Evolutionary conservation across 2,888 invertebrate genomes (phyloP).

Genomic region (Pandemis corylana): DNA sequence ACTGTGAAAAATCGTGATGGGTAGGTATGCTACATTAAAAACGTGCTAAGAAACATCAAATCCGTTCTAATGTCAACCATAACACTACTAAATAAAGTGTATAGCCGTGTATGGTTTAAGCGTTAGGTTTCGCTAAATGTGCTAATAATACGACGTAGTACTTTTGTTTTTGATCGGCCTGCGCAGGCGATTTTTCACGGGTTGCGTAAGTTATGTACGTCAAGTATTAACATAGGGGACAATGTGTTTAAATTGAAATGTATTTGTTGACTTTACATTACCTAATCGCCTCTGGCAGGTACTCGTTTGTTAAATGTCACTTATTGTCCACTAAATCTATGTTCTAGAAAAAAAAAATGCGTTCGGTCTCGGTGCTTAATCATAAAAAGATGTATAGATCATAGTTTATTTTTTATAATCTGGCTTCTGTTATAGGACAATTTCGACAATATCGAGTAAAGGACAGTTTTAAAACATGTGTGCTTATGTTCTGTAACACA

Average conservation of each 20-base stretch:
- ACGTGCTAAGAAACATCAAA: neutral
- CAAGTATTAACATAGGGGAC: constrained; percentile 2
- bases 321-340: no score
- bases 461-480: no score
- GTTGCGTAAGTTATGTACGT: constrained; percentile 2
- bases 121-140: neutral
- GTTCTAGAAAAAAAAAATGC: no score
- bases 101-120: neutral
- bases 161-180: neutral
- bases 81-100: neutral
- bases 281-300: neutral
- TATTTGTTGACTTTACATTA: neutral
- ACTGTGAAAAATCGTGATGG: neutral
- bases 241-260: neutral
- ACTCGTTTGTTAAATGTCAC: neutral
- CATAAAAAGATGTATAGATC: no score
- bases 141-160: neutral
- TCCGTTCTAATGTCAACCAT: neutral
- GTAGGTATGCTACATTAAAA: neutral
- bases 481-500: no score
- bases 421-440: no score
- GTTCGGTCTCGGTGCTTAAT: no score
- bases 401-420: no score
- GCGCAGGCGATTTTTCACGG: constrained; percentile 1
- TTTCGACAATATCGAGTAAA: no score